Base-by-base conservation (phyloP, 2,797 vertebrate genomes). In the Graptemys geographica region DNA sequence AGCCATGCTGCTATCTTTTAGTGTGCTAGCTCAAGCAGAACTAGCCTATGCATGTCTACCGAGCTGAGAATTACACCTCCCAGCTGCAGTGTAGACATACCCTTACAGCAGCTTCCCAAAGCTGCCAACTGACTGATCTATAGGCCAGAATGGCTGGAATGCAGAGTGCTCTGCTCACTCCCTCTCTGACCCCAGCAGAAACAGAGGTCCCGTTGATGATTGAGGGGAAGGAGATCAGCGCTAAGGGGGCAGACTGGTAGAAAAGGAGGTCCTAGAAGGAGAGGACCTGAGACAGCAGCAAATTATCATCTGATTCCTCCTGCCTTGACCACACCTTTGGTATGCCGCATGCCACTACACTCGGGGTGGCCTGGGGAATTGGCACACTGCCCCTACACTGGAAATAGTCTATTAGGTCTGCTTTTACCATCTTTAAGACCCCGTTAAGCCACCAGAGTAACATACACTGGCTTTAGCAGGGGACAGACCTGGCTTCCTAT, bases 361-460 rank as follows among this genome's bases (percentile, higher is more conserved):
- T 69, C 19, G 10, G n/a, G 65, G 9, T 59, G 57, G 18, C 33
- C 5, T 69, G 18, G n/a, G n/a, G 18, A n/a, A 69, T 37, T 37
- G 65, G 65, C 25, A 72, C 1, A 4, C 41, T 89, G 88, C 79
- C 44, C 0, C 41, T 6, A 83, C 37, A 57, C 51, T 53, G 41
- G 31, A 56, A 21, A 41, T 41, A 78, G 9, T 51, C n/a, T 79
- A 72, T 62, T 81, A 74, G 69, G n/a, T 79, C 79, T 90, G 89
- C 23, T 84, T 88, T 94, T 27, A 11, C 69, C 88, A 80, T 86
- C 81, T 78, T 83, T 72, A 91, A 91, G 93, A 89, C 86, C 83
- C 44, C 16, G 4, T 27, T 1, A 0, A 4, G 47, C 57, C 84
- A 92, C 65, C n/a, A 69, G 33, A 21, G 9, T n/a, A 69, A n/a